phyloP scores from a whole-genome alignment of 1,140 invertebrate species.

The Ceratoteleas bidentatus region DNA sequence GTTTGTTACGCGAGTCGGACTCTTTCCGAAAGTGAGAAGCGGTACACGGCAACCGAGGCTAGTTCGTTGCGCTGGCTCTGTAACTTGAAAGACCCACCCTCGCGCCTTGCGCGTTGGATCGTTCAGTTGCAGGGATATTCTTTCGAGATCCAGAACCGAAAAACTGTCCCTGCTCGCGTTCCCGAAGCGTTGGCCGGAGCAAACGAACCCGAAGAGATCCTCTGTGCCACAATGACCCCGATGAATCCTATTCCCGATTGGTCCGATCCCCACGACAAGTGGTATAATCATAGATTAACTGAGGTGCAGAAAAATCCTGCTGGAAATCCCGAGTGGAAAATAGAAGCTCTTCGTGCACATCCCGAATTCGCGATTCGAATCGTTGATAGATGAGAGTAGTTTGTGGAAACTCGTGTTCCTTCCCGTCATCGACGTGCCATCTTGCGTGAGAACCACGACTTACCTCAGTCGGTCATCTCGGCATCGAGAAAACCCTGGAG shows the following conservation, averaged over 20 bases:
- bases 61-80: neutral
- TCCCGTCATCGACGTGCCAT: too few species aligned
- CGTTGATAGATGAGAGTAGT: too few species aligned
- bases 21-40: neutral
- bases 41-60: neutral
- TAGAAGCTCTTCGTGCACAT: slow-evolving; percentile 51
- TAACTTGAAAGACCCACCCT: neutral
- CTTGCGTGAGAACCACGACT: too few species aligned
- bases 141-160: neutral
- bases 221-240: neutral
- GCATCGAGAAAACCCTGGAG: slow-evolving; percentile 67
- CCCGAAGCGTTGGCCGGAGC: neutral
- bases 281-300: neutral
- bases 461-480: too few species aligned
- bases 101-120: neutral
- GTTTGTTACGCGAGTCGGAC: neutral
- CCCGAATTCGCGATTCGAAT: too few species aligned
- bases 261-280: neutral
- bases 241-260: neutral
- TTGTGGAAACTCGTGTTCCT: too few species aligned
- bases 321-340: neutral
- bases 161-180: neutral
- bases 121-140: neutral
- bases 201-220: neutral
- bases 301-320: neutral